These are phyloP conservation scores for Caenorhabditis plicata DNA, from an alignment of 2,888 invertebrate species.

Conservation along the genomic window DNA sequence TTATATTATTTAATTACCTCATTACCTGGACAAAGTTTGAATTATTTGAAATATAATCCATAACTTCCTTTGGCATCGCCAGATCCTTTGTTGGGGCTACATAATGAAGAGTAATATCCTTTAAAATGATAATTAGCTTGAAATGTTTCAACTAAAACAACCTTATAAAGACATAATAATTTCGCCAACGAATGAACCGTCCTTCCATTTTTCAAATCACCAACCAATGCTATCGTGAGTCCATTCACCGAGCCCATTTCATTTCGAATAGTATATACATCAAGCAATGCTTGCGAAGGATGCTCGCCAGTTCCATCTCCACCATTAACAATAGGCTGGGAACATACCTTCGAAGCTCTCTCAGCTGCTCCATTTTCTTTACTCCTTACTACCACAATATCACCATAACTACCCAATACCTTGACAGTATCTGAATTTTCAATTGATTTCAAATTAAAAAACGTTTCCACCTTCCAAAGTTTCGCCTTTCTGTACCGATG, in stretches of 20 bases:
- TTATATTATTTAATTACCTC: no score
- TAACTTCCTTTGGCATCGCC: constrained; percentile 86
- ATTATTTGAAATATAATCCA: constrained; percentile 78
- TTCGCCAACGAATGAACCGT: constrained; percentile 96
- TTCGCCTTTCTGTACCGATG: constrained; percentile 95
- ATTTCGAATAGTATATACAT: constrained; percentile 95
- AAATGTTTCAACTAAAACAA: background rate
- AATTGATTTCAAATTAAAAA: background rate
- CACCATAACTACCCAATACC: constrained; percentile 72
- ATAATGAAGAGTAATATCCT: constrained; percentile 78
- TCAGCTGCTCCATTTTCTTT: constrained; percentile 86
- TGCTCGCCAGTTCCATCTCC: constrained; percentile 97
- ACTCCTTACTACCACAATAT: constrained; percentile 86
- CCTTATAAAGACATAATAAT: constrained; percentile 85
- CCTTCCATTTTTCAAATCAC: constrained; percentile 93
- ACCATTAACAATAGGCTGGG: constrained; percentile 80
- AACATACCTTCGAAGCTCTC: constrained; percentile 55
- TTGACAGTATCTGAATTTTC: constrained; percentile 69
- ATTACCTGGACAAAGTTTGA: constrained; percentile 77
- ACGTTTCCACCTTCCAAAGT: constrained; percentile 77
- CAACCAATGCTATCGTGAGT: constrained; percentile 93
- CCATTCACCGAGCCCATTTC: constrained; percentile 98
- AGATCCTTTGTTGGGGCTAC: constrained; percentile 81
- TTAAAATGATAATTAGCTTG: no score
- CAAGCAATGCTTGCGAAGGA: constrained; percentile 87